Base-by-base conservation (phyloP, 2,113 vertebrate genomes). In the Indicator maculatus region DNA sequence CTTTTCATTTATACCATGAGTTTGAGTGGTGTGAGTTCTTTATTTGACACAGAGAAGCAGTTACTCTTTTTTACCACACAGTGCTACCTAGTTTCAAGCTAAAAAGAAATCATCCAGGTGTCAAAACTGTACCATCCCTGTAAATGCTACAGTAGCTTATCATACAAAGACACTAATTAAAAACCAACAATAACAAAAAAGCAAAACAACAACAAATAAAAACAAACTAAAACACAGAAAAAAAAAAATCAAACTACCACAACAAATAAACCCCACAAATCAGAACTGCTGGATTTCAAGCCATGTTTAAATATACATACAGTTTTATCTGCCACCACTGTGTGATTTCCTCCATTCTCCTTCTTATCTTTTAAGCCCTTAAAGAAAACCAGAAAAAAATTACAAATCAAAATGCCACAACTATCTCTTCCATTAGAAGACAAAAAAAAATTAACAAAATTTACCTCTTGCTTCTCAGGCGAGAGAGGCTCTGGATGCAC, bases 401-500 rank as follows among this genome's bases (percentile, higher is more conserved):
- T 14, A 16, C 74, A 83, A 83, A 64, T 60, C 11, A 72, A 31
- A 39, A 79, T 16, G 31, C 5, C 36, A 77, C 67, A 95, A 92
- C 28, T 50, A 17, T 64, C 58, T 87, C 66, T 77, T 88, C 72
- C 18, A 63, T n/a, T 50, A 75, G 24, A 55, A 73, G 81, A 83
- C 76, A 31, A 75, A 63, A 64, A 31, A 30, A 44, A 39, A 39
- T 18, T 30, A 52, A 23, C 20, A 50, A 21, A 50, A 94, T 74
- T 86, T 96, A 98, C 98, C 98, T 98, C 98, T 85, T 96, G 97
- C 89, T 97, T 98, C 88, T 97, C 97, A 90, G 96, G 93, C 64
- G 96, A 97, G 53, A 99, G 98, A 18, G 97, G 97, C 61, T 98
- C 97, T 79, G 98, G 98, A 56, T 97, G 98, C 66, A 97, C 88